A percentile compares a stretch with the other conserved stretches of the same genome.
Conservation (phyloP, 2,797 vertebrate species). For the Eurystomus glaucurus region DNA sequence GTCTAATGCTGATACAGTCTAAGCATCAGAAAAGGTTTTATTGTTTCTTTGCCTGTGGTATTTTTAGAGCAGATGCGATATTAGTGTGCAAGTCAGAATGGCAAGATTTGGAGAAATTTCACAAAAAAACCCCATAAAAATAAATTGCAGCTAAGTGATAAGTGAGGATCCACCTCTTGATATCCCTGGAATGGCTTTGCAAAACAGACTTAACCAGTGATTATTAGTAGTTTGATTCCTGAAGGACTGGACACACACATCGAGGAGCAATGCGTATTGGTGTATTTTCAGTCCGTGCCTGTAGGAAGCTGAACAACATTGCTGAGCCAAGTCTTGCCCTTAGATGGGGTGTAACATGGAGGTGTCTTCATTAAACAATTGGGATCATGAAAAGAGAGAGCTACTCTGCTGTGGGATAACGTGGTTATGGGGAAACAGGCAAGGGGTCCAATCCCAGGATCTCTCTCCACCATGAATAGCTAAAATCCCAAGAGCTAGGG, state of each 20-base stretch:
- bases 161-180: background rate
- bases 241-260: accelerated
- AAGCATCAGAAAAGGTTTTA: background rate
- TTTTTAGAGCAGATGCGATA: background rate
- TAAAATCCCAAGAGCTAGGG: background rate
- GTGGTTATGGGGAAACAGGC: background rate
- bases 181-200: background rate
- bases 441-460: background rate
- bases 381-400: background rate
- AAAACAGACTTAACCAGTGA: background rate
- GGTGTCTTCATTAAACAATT: background rate
- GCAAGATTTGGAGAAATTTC: background rate
- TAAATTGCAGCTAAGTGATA: background rate
- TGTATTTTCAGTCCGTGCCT: background rate
- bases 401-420: background rate
- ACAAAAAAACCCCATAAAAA: background rate
- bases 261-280: background rate
- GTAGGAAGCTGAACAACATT: background rate
- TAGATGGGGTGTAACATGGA: background rate
- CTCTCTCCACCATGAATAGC: background rate
- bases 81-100: accelerated
- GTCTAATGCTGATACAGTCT: accelerated
- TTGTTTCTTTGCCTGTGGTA: background rate
- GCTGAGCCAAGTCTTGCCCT: background rate
- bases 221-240: background rate